Percentiles rank a stretch among this genome's conserved stretches.
Evolutionary conservation across 2,797 vertebrate species (phyloP).

Genomic region (Onychomys torridus): DNA sequence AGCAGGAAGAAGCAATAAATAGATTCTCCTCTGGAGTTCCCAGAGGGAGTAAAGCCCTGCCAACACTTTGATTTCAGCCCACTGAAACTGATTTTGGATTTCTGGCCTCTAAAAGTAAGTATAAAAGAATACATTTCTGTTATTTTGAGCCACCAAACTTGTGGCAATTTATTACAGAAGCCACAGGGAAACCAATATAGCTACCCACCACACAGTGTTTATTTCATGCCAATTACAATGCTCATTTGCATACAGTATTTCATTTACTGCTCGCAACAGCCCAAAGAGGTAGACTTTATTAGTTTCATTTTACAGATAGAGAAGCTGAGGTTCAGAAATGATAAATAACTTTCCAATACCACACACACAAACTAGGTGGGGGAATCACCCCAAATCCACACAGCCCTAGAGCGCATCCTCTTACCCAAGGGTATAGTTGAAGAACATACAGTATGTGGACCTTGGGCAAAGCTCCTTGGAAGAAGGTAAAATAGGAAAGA

Average conservation of each 20-base stretch:
- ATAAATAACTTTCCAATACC: slow-evolving; percentile 25
- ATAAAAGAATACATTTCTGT: slow-evolving; percentile 44
- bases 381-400: neutral
- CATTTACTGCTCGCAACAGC: slow-evolving; percentile 48
- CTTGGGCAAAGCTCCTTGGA: neutral
- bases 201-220: neutral
- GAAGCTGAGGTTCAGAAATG: slow-evolving; percentile 41
- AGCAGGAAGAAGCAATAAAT: neutral
- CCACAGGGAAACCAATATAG: slow-evolving; percentile 19
- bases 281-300: slow-evolving; percentile 24
- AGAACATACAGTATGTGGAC: neutral
- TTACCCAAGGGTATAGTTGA: neutral
- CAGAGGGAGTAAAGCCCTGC: neutral
- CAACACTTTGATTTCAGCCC: slow-evolving; percentile 38
- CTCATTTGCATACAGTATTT: slow-evolving; percentile 48
- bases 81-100: slow-evolving; percentile 52
- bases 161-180: slow-evolving; percentile 51
- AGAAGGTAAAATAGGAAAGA: neutral
- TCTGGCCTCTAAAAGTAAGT: slow-evolving; percentile 35
- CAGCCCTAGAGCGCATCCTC: neutral
- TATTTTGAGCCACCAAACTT: slow-evolving; percentile 45
- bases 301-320: slow-evolving; percentile 24
- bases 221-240: neutral
- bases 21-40: neutral
- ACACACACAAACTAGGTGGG: neutral